Base-by-base conservation (phyloP, 2,113 vertebrate species). In the Tringa solitaria region DNA sequence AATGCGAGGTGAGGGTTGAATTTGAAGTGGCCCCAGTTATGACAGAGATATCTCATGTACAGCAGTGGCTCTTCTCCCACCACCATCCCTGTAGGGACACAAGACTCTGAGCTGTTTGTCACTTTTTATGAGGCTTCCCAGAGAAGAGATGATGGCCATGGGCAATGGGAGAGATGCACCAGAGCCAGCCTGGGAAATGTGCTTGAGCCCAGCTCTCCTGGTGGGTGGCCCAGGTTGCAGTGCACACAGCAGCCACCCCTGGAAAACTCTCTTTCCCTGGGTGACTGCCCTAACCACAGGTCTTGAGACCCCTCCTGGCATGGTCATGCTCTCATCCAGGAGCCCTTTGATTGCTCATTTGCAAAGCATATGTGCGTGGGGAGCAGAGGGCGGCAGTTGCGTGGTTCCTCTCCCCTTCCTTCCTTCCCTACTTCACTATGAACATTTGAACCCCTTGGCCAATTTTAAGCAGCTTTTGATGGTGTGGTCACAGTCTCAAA, bases 11-110 rank as follows among this genome's bases (percentile, higher is more conserved):
- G n/a, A 73, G 7, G 41, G 8, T 0, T 37, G 37, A 43, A 53
- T 82, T 57, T 84, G 82, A 75, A 50, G 33, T 4, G 3, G 37
- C 41, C 9, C 22, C 22, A 33, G 35, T 10, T n/a, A 16, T 23
- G 32, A 72, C 22, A 51, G 53, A 67, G 22, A 8, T 45, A 18
- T 35, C 28, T 70, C 3, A 2, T 14, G 24, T 28, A 28, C 15
- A 59, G 10, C 37, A 28, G 21, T 12, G 37, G 8, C 12, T 79
- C 12, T 76, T 48, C 48, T 59, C 8, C 18, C 19, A 8, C 27
- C 33, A 37, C 20, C 23, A 11, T 10, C 4, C 7, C 6, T 0
- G 0, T 3, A 60, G 0, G 1, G 18, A 32, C 35, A 65, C 9
- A 30, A 57, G 20, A 14, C 35, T 28, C 26, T 60, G 68, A 84